These are phyloP conservation scores for Lucifuga dentata DNA, from an alignment of 2,113 vertebrate genomes.

Conservation along the genomic window DNA sequence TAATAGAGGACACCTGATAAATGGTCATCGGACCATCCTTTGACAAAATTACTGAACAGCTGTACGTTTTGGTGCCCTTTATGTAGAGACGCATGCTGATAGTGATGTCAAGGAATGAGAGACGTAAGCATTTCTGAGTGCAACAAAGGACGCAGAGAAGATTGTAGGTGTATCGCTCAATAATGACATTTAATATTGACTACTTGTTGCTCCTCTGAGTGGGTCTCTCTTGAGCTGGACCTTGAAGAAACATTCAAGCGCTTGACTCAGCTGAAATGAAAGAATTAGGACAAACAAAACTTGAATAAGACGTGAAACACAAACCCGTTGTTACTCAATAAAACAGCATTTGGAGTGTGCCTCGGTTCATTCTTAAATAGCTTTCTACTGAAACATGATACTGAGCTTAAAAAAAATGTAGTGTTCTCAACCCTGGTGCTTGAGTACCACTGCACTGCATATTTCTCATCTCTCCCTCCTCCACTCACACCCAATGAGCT, in stretches of 20 bases:
- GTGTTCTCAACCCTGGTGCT: too few relatives aligned
- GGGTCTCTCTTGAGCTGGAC: constrained; percentile 22
- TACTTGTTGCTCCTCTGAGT: constrained; percentile 53
- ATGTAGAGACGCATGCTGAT: constrained; percentile 51
- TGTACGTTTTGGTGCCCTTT: constrained; percentile 45
- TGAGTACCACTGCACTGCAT: too few relatives aligned
- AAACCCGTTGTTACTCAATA: neutral
- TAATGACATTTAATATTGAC: constrained; percentile 72
- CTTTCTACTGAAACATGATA: too few relatives aligned
- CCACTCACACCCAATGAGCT: too few relatives aligned
- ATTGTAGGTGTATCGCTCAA: constrained; percentile 49
- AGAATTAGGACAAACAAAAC: neutral
- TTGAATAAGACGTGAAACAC: neutral
- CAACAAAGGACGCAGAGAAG: constrained; percentile 45
- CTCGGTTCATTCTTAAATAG: neutral
- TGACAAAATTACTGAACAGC: constrained; percentile 66
- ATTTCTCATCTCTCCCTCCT: too few relatives aligned
- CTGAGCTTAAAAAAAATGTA: too few relatives aligned
- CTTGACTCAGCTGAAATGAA: constrained; percentile 12
- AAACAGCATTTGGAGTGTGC: neutral
- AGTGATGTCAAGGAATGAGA: constrained; percentile 65
- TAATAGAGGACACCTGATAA: constrained; percentile 63
- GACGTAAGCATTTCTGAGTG: constrained; percentile 46
- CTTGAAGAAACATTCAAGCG: constrained; percentile 8
- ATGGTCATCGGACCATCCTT: constrained; percentile 61